Evolutionary conservation across 2,113 vertebrate species (phyloP).

Genomic region (Ardeotis arabs): DNA sequence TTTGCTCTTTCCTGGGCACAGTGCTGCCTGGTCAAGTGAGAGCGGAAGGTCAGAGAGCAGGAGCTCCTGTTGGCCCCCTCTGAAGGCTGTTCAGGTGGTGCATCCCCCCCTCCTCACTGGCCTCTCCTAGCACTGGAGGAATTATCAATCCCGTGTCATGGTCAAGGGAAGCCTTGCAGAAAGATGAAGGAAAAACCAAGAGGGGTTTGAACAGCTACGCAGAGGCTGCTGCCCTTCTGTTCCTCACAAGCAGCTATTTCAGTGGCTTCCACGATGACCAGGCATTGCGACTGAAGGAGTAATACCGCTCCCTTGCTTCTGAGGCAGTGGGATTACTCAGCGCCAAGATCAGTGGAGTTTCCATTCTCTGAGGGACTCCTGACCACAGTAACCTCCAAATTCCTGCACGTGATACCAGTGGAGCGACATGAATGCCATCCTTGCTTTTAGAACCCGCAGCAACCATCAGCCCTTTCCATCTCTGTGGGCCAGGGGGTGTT

Average conservation of each 20-base stretch:
- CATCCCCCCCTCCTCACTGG: neutral
- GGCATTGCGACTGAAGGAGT: neutral
- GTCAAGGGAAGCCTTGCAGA: neutral
- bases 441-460: neutral
- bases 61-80: neutral
- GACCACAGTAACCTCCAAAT: neutral
- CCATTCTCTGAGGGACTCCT: neutral
- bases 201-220: neutral
- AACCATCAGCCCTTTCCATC: neutral
- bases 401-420: neutral
- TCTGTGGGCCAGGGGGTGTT: neutral
- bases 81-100: neutral
- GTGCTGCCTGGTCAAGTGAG: neutral
- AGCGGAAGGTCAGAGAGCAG: neutral
- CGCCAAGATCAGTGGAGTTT: neutral
- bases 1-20: neutral
- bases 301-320: neutral
- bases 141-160: neutral
- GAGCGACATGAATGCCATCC: neutral
- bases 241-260: neutral
- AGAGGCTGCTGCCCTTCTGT: neutral
- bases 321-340: neutral
- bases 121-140: neutral
- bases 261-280: neutral
- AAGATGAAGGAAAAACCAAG: neutral